Evolutionary conservation across 2,113 vertebrate genomes (phyloP), one percentile per base, ranked within the genome.

Genomic region (Apaloderma vittatum): DNA sequence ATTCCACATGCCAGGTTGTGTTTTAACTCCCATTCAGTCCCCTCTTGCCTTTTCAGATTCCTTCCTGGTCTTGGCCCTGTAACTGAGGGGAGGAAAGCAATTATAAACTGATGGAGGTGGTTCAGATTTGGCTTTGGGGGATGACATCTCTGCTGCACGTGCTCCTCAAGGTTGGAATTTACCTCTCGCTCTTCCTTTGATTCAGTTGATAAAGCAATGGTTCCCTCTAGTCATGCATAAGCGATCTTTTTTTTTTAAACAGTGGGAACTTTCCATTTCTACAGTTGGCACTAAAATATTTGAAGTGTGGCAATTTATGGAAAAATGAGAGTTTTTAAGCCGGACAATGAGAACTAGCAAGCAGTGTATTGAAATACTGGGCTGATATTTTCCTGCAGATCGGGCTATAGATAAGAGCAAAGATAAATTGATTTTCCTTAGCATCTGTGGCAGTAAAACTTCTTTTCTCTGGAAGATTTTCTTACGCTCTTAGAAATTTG

Each of bases 1-100:
- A 0, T 6, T 7, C 34, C 16, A 0, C 15, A 20, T 4, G 73
- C 52, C 40, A 36, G 30, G 6, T 51, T 27, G 52, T 2, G 7
- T 58, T 70, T 36, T 51, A 55, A 36, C 30, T 66, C 40, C 51
- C 7, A 5, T 61, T 40, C 63, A 21, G 16, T 57, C 29, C 15
- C 15, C 24, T 88, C 46, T 66, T 59, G 37, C 48, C 57, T 82
- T 85, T 67, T 16, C 14, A 23, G 34, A 37, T 54, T 74, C 32
- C 30, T 78, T 72, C 15, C 36, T 68, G 34, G 11, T 22, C 17
- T 59, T 59, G 12, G 34, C 26, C 18, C 12, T 55, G 51, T 86
- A 71, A 73, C 71, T 84, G 37, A 55, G 22, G 65, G 55, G 43
- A 1, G 4, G 66, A 55, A 74, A 74, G 32, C 20, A 34, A 2